Evolutionary conservation across 2,888 invertebrate genomes (phyloP).

Genomic region (Ditula angustiorana): DNA sequence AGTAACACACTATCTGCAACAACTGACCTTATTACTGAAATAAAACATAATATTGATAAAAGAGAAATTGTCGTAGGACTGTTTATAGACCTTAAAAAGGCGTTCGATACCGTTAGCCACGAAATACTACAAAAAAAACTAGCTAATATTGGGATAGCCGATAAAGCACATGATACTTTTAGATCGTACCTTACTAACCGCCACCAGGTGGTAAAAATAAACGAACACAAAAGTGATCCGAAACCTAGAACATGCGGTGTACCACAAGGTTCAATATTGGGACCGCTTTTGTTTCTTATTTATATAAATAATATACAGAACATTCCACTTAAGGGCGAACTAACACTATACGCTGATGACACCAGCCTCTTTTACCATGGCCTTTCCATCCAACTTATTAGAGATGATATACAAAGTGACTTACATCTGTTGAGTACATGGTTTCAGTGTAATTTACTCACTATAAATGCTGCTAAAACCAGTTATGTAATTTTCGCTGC

Average conservation of each 20-base stretch:
- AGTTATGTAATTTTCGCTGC: neutral
- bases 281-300: too few species aligned
- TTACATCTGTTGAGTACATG: slow-evolving; percentile 1
- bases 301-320: too few species aligned
- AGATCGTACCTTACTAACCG: neutral
- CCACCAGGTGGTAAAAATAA: slow-evolving; percentile 39
- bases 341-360: neutral
- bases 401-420: neutral
- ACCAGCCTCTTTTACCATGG: too few species aligned
- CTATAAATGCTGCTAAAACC: slow-evolving; percentile 40
- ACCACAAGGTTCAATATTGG: slow-evolving; percentile 39
- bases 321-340: neutral
- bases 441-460: slow-evolving; percentile 36
- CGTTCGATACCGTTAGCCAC: neutral
- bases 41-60: neutral
- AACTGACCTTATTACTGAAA: neutral
- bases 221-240: slow-evolving; percentile 13
- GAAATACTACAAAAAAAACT: neutral
- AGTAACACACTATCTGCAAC: neutral
- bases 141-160: neutral
- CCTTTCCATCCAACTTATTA: neutral
- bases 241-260: slow-evolving; percentile 29
- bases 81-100: neutral
- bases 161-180: neutral
- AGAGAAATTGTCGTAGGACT: neutral